Evolutionary conservation across 1,140 invertebrate genomes (phyloP), one percentile per base, ranked within the genome.

Genomic region (Eurosta solidaginis): DNA sequence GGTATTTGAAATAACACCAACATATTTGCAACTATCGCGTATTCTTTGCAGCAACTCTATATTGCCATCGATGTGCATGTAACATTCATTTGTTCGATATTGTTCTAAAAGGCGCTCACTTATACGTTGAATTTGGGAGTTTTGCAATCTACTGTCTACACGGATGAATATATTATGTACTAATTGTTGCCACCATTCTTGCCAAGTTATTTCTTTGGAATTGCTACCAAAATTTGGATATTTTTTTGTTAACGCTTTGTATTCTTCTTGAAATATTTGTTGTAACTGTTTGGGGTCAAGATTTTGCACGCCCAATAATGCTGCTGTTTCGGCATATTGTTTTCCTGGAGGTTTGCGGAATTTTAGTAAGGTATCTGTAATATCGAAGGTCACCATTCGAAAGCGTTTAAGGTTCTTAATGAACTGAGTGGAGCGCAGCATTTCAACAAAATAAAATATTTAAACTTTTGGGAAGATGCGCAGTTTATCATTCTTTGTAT

Each of bases 361-460:
- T 82, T 91, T 92, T 25, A 97, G 84, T 36, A 97, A 87, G 1
- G 96, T 97, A 79, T 95, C 94, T 2, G 94, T 97, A 14, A 95
- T 92, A 87, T 97, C 96, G 85, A 98, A 96, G 9, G 96, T 97
- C 29, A 97, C 90, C 76, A 96, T 86, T 54, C 90, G 88, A 42
- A 91, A 89, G 22, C 84, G 88, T 50, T 82, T 78, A 33, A 87
- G 79, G 80, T 87, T 87, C 22, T 79, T 78, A 54, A 83, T 20
- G 50, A 87, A 81, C 77, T 83, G 81, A 68, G 78, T 52, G 14
- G 29, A 29, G 4, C 36, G 20, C 3, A 25, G 17, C 50, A 78
- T 78, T 22, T 12, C 33, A 4, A 14, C 14, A 36, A 59, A 17
- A 10, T 10, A 25, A 3, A 12, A 29, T 2, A 25, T 25, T 3